A percentile compares a stretch with the other conserved stretches of the same genome.
phyloP scores from a whole-genome alignment of 2,797 vertebrate species.

The Hydrophis major region DNA sequence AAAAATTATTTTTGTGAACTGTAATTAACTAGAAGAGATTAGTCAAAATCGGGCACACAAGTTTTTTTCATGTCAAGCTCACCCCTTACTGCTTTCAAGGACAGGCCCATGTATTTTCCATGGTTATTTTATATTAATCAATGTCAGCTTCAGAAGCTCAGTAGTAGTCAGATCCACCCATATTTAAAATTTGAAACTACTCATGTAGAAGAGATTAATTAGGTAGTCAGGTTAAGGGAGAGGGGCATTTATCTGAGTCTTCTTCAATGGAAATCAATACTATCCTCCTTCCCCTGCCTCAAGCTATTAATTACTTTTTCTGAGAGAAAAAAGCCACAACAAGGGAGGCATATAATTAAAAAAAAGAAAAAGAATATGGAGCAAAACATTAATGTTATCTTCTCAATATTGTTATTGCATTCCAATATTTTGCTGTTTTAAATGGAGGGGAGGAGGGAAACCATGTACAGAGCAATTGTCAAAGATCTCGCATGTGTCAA shows the following conservation, averaged over 20 bases:
- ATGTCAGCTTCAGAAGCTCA: not conserved
- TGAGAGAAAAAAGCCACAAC: not conserved
- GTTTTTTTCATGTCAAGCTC: not conserved
- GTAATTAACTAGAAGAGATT: not conserved
- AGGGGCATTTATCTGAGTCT: not conserved
- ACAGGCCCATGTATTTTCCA: not conserved
- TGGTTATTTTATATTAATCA: not conserved
- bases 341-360: not conserved
- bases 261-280: not conserved
- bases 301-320: not conserved
- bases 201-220: not conserved
- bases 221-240: not conserved
- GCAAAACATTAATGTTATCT: not conserved
- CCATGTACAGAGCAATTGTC: not conserved
- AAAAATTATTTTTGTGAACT: no score
- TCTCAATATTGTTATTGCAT: not conserved
- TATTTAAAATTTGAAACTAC: not conserved
- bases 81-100: not conserved
- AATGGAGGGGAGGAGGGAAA: not conserved
- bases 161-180: not conserved
- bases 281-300: not conserved
- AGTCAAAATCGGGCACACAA: not conserved
- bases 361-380: not conserved
- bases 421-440: not conserved
- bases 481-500: not conserved